Conservation (phyloP, 2,888 invertebrate species). For the Oxyteleia sp. region DNA sequence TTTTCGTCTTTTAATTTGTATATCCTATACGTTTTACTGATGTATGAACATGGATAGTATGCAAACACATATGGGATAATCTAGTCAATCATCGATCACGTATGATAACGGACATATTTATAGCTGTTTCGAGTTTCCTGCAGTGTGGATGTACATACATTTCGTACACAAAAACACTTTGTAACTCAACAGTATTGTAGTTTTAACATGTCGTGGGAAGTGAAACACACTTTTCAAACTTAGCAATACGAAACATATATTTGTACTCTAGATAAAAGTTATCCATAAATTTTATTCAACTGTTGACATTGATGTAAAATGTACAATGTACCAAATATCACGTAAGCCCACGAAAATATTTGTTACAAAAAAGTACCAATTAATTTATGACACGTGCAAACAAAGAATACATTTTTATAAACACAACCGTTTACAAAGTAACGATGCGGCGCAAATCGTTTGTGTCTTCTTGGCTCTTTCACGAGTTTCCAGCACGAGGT, state of each 20-base stretch:
- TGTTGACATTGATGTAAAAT: background rate
- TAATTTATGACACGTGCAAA: constrained; percentile 1
- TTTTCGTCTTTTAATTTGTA: too few species aligned
- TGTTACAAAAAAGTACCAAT: background rate
- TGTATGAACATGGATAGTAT: constrained; percentile 87
- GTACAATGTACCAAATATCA: background rate
- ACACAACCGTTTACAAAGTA: constrained; percentile 59
- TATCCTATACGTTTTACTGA: constrained; percentile 12
- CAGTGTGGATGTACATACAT: background rate
- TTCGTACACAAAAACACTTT: background rate
- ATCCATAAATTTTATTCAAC: background rate
- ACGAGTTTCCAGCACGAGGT: constrained; percentile 60
- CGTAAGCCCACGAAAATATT: background rate
- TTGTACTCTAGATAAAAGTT: background rate
- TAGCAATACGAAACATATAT: constrained; percentile 4
- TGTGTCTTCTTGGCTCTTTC: constrained; percentile 70
- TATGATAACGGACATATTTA: background rate
- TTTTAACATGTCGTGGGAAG: background rate
- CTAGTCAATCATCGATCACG: background rate
- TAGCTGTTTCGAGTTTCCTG: background rate
- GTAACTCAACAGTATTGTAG: constrained; percentile 1
- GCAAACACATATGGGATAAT: too few species aligned
- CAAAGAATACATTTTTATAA: constrained; percentile 29
- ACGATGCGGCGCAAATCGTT: constrained; percentile 72
- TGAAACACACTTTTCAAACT: constrained; percentile 1